Evolutionary conservation across 2,888 invertebrate species (phyloP).

Genomic region (Ophioninae sp.): DNA sequence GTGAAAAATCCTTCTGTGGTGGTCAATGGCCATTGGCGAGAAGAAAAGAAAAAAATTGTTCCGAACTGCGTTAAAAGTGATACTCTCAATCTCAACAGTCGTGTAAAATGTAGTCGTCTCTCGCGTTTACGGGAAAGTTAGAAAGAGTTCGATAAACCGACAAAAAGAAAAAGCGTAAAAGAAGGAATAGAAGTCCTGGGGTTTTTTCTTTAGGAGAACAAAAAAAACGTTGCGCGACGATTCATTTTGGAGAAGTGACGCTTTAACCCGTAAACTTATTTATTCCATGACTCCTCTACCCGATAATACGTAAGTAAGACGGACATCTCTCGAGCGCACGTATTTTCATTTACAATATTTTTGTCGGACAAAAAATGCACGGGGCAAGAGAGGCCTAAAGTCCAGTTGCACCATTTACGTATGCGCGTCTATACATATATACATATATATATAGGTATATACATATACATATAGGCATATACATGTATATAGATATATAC

Average conservation of each 20-base stretch:
- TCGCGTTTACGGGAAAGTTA: constrained; percentile 46
- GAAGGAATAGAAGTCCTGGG: constrained; percentile 17
- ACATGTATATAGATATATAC: not conserved
- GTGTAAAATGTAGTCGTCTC: constrained; percentile 64
- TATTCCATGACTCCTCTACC: constrained; percentile 76
- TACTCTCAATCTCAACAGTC: constrained; percentile 55
- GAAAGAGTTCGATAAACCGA: constrained; percentile 35
- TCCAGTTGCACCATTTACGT: constrained; percentile 10
- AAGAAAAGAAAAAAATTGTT: constrained; percentile 42
- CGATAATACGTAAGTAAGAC: constrained; percentile 74
- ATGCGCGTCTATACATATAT: not conserved
- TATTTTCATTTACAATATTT: constrained; percentile 22
- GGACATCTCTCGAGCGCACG: constrained; percentile 26
- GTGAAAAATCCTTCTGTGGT: constrained; percentile 59
- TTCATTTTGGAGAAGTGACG: constrained; percentile 69
- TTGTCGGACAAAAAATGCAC: constrained; percentile 6
- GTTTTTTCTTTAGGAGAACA: constrained; percentile 34
- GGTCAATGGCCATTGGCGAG: constrained; percentile 70
- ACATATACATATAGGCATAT: constrained; percentile 21
- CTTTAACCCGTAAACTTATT: constrained; percentile 67
- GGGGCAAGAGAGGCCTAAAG: constrained; percentile 1
- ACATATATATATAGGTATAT: constrained; percentile 19
- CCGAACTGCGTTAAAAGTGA: constrained; percentile 55
- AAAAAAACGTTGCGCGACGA: constrained; percentile 63
- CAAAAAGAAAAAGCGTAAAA: constrained; percentile 23